A percentile compares a stretch with the other conserved stretches of the same genome.
Evolutionary conservation across 1,140 invertebrate species (phyloP).

Genomic region (Alviniconcha marisindica): DNA sequence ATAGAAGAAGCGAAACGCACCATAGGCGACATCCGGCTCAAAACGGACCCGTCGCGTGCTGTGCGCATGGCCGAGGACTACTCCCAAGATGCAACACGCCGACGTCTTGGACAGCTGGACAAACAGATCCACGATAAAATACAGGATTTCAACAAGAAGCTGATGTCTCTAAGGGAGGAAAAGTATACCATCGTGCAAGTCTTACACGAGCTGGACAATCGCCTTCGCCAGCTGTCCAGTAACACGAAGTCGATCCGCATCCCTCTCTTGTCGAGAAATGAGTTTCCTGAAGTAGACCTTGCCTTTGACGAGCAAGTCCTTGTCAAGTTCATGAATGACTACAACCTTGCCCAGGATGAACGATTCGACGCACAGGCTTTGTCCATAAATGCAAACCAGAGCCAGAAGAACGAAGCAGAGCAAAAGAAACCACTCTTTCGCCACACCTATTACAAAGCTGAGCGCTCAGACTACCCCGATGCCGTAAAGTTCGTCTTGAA

Average conservation of each 20-base stretch:
- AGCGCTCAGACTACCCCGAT: background rate
- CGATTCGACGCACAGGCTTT: background rate
- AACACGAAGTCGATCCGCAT: background rate
- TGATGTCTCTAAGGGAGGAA: background rate
- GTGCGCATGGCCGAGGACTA: background rate
- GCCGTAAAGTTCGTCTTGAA: background rate
- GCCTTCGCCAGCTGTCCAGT: background rate
- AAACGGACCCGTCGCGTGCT: background rate
- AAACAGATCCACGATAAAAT: background rate
- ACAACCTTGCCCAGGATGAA: background rate
- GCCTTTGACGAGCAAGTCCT: background rate
- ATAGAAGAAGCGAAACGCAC: background rate
- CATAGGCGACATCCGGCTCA: background rate
- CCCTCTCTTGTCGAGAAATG: background rate
- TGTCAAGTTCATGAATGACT: background rate
- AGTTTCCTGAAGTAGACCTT: background rate
- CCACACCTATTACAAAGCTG: background rate
- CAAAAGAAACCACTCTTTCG: background rate
- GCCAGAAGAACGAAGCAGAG: no score
- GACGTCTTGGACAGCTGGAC: background rate
- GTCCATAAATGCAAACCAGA: no score
- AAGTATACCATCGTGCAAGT: background rate
- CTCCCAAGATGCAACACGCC: background rate
- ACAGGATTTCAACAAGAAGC: slow-evolving; percentile 2
- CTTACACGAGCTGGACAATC: background rate